Evolutionary conservation across 2,888 invertebrate genomes (phyloP), one percentile per base, ranked within the genome.

Genomic region (Caenorhabditis zanzibari): DNA sequence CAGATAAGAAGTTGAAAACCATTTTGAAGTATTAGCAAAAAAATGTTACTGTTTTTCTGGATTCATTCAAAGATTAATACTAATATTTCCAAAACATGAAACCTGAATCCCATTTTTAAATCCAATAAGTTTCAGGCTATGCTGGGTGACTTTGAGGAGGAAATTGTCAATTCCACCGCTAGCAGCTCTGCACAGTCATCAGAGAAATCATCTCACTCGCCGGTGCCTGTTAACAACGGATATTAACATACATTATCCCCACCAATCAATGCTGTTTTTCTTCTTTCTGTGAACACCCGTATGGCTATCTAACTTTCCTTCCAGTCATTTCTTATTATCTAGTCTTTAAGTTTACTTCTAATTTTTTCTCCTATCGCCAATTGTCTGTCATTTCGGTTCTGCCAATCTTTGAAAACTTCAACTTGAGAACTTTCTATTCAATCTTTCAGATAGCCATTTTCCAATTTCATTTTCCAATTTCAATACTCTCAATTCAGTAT

Each of bases 141-240:
- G 90, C 52, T 90, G 22, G 90, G 90, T 24, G 89, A 90, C 44
- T 86, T 90, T 44, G 90, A 89, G 56, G 86, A 88, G 56, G 85
- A 82, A 44, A 74, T 81, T n/a, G 72, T 80, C 47, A 68, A 68
- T 49, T 75, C 79, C 1, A 59, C 80, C 12, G 71, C 80, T 1
- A 69, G 61, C 47, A 74, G 73, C 32, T 82, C 81, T 22, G 69
- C 75, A n/a, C 68, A 74, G 35, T 71, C 74, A 44, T 76, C 80
- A 7, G 76, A 72, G 22, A 24, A 47, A 22, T 80, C 83, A n/a
- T 66, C 75, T 16, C 66, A 69, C 38, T 81, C 84, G 7, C 84
- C 84, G 38, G 80, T 84, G 38, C 81, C 84, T 16, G 84, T 84
- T 28, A 79, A 73, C 14, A 84, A 84, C 66, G 81, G 84, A 56